Conservation (phyloP, 53 echinoderm and acorn worm genomes). For the Mesocentrotus franciscanus region DNA sequence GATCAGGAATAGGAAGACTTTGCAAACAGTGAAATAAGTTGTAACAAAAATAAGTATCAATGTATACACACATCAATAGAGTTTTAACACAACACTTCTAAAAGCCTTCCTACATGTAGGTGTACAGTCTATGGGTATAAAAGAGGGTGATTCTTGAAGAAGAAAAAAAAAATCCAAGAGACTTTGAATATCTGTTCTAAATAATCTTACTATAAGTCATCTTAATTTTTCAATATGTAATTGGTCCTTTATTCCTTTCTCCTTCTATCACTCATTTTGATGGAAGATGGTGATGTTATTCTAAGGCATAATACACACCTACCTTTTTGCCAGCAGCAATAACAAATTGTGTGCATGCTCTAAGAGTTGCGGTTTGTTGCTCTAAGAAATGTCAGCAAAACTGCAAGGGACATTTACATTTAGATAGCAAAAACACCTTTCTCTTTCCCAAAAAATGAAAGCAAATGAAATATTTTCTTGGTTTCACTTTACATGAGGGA, state of each 20-base stretch:
- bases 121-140: neutral
- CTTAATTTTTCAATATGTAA: neutral
- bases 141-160: neutral
- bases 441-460: constrained; percentile 15
- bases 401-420: neutral
- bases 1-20: neutral
- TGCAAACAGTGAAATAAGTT: neutral
- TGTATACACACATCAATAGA: neutral
- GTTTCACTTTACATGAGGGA: constrained; percentile 16
- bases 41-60: neutral
- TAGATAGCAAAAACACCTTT: neutral
- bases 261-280: neutral
- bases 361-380: constrained; percentile 19
- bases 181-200: neutral
- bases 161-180: no score
- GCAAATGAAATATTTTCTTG: neutral
- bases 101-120: neutral
- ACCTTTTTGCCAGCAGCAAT: constrained; percentile 29
- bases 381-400: neutral
- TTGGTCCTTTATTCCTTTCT: neutral
- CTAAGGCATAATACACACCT: constrained; percentile 32
- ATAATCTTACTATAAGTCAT: neutral
- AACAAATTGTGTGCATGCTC: neutral
- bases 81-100: neutral
- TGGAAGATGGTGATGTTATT: neutral